Evolutionary conservation across 2,797 vertebrate genomes (phyloP).

Genomic region (Chaunax sp.): DNA sequence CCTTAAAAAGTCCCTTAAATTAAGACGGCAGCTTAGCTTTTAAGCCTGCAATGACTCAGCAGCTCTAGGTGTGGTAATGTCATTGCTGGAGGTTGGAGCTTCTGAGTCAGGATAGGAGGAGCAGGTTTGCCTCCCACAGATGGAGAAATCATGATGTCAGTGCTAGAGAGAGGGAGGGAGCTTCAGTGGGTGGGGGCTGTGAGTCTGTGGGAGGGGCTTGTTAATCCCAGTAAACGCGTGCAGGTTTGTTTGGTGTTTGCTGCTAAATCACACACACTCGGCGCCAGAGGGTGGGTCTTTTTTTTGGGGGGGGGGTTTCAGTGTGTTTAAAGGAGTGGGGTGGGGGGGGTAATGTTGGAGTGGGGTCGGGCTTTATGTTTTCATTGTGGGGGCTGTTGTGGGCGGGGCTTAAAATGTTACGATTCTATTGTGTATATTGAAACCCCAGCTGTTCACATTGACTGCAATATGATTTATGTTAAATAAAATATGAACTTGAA

Average conservation of each 20-base stretch:
- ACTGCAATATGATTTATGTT: conserved; percentile 88
- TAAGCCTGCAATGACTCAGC: too few species aligned
- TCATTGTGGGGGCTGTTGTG: conserved; percentile 22
- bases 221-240: neutral
- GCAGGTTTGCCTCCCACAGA: neutral
- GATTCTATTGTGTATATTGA: conserved; percentile 85
- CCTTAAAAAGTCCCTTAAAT: conserved; percentile 6
- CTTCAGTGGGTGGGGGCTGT: neutral
- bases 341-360: conserved; percentile 20
- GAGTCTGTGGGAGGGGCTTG: conserved; percentile 15
- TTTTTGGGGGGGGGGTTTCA: conserved; percentile 32
- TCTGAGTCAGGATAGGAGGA: neutral
- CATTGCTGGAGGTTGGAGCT: neutral
- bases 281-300: conserved; percentile 9
- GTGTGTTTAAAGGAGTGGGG: conserved; percentile 38
- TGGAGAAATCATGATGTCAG: neutral
- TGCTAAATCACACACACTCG: conserved; percentile 23
- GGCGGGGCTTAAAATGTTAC: conserved; percentile 75
- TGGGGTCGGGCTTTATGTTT: conserved; percentile 14
- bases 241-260: conserved; percentile 53
- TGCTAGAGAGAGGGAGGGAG: conserved; percentile 3
- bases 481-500: conserved; percentile 87
- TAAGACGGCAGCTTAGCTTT: too few species aligned
- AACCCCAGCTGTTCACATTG: conserved; percentile 85
- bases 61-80: neutral